Percentiles rank a stretch among this genome's conserved stretches.
These are phyloP conservation scores for Heliconius nattereri DNA, from an alignment of 1,140 invertebrate genomes.

Conservation along the genomic window DNA sequence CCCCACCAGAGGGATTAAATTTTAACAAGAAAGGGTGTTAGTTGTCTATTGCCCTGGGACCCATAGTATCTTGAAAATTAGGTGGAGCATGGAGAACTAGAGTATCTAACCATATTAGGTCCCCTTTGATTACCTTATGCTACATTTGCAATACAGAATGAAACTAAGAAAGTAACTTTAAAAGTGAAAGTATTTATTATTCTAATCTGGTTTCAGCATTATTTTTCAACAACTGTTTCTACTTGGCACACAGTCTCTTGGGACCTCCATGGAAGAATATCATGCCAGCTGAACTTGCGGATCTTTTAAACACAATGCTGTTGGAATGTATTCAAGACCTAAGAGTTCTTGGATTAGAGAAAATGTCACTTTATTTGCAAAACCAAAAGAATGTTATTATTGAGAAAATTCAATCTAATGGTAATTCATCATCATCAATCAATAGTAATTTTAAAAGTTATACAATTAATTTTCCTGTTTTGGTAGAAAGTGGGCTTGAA, in stretches of 20 bases:
- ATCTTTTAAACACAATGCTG: conserved; percentile 58
- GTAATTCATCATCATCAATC: conserved; percentile 43
- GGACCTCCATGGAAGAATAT: conserved; percentile 73
- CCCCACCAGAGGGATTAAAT: too few species aligned
- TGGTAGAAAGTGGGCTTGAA: too few species aligned
- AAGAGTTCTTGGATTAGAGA: conserved; percentile 68
- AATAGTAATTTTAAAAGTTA: background rate
- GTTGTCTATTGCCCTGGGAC: too few species aligned
- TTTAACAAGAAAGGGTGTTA: too few species aligned
- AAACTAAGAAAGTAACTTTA: too few species aligned
- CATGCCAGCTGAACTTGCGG: conserved; percentile 54
- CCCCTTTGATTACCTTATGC: too few species aligned
- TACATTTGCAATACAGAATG: too few species aligned
- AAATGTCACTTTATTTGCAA: conserved; percentile 71
- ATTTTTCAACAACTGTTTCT: conserved; percentile 80
- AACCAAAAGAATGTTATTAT: conserved; percentile 64
- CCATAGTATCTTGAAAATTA: too few species aligned
- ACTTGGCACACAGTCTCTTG: conserved; percentile 73
- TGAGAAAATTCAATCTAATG: conserved; percentile 60
- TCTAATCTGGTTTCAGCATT: conserved; percentile 57
- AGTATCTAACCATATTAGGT: too few species aligned
- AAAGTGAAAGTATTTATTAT: background rate
- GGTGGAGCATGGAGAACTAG: too few species aligned
- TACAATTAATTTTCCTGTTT: background rate
- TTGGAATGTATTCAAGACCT: conserved; percentile 73